Percentiles rank a stretch among this genome's conserved stretches.
These are phyloP conservation scores for Napeogenes inachia DNA, from an alignment of 2,888 invertebrate species.

Conservation along the genomic window DNA sequence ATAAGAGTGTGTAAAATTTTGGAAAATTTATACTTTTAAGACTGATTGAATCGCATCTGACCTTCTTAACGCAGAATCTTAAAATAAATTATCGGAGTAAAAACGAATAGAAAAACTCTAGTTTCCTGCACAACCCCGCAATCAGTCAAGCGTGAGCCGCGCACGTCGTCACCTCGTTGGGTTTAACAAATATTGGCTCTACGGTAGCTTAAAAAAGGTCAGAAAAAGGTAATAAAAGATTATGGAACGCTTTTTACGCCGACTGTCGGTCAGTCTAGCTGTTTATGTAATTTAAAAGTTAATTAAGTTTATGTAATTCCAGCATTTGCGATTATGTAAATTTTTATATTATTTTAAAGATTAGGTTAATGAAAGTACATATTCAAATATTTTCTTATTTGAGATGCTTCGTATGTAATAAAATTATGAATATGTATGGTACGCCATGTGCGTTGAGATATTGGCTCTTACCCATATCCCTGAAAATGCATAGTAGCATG, in stretches of 20 bases:
- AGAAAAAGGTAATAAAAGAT: slow-evolving; percentile 24
- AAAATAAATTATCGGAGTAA: slow-evolving; percentile 1
- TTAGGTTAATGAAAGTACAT: not conserved
- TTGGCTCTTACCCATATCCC: slow-evolving; percentile 4
- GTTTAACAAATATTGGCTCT: slow-evolving; percentile 59
- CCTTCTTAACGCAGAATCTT: slow-evolving; percentile 1
- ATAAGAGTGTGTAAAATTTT: too few species aligned
- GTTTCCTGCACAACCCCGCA: slow-evolving; percentile 43
- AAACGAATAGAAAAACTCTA: slow-evolving; percentile 32
- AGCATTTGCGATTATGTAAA: not conserved
- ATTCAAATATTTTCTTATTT: not conserved
- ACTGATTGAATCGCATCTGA: not conserved
- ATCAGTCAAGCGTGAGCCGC: slow-evolving; percentile 42
- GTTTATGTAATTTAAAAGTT: slow-evolving; percentile 1
- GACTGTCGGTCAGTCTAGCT: slow-evolving; percentile 28
- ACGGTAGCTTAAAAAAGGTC: slow-evolving; percentile 35
- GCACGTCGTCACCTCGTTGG: slow-evolving; percentile 48
- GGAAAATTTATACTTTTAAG: not conserved
- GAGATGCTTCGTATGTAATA: not conserved
- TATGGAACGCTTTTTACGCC: slow-evolving; percentile 28
- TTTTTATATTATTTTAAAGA: not conserved
- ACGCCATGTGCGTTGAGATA: slow-evolving; percentile 1
- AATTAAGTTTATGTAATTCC: not conserved
- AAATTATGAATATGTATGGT: slow-evolving; percentile 1
- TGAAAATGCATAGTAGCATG: not conserved